Evolutionary conservation across 2,113 vertebrate genomes (phyloP), one percentile per base, ranked within the genome.

Genomic region (Siniperca knerii): DNA sequence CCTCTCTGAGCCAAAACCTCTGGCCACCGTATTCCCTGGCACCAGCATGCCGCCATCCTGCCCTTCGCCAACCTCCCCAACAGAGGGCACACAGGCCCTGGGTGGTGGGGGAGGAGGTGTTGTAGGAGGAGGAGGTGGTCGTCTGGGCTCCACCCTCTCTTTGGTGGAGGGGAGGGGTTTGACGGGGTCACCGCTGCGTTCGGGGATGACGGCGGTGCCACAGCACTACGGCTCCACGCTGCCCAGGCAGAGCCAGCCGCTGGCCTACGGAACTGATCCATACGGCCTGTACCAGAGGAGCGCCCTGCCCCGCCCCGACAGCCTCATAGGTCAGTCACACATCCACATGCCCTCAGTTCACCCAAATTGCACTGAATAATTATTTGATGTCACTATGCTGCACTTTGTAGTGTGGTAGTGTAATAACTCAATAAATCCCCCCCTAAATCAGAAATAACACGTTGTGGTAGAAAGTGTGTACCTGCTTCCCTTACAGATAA

Each of bases 261-360:
- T 82, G 9, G 97, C 95, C 0, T 99, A 97, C 0, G 97, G 97
- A 0, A 94, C 95, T 0, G 97, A 97, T 46, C 96, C 97, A 0
- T 99, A 98, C 3, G 97, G 99, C 0, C 94, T 99, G 67, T 99
- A 98, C 2, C 98, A 99, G 93, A 97, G 97, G 90, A 98, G 98
- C 92, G 96, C 98, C 3, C 97, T 98, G 80, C 97, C 98, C 0
- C 96, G 98, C 33, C 98, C 98, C 0, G 98, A 99, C 69, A 99
- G 98, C 96, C 97, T 99, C 74, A 98, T 98, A 91, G 98, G 98
- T 99, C 68, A 90, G 93, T 92, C 40, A 52, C 29, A 50, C 80
- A 54, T 16, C 46, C 46, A 10, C 42, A 44, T 44, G 42, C 40
- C 40, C 40, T 40, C 40, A 40, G 40, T 40, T 40, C 40, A 40